These are phyloP conservation scores for Sminthopsis crassicaudata DNA, from an alignment of 2,113 vertebrate species.

Conservation along the genomic window DNA sequence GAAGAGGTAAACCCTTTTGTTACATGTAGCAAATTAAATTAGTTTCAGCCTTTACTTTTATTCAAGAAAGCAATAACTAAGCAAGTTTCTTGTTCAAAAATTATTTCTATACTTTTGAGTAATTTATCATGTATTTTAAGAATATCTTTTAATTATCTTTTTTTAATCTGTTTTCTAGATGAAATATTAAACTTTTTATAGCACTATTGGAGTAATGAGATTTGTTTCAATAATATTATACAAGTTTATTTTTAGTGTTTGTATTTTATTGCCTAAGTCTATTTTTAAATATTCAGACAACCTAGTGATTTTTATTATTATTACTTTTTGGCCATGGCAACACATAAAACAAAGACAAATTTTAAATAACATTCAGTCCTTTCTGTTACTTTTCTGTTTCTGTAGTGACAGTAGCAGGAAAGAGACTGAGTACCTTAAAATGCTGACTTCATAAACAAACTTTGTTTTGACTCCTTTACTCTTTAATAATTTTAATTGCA, in stretches of 20 bases:
- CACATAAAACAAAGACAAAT: background rate
- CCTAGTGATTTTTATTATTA: background rate
- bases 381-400: background rate
- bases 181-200: background rate
- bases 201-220: background rate
- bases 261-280: background rate
- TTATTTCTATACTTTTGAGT: background rate
- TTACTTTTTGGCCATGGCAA: background rate
- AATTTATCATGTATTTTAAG: background rate
- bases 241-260: background rate
- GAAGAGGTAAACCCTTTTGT: background rate
- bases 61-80: background rate
- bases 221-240: background rate
- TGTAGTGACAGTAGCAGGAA: background rate
- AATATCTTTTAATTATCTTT: background rate
- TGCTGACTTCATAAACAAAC: background rate
- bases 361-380: background rate
- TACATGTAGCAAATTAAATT: background rate
- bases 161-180: background rate
- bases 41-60: background rate
- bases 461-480: too few species aligned
- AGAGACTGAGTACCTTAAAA: background rate
- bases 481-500: too few species aligned
- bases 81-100: background rate
- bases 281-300: background rate